Evolutionary conservation across 2,888 invertebrate species (phyloP).

Genomic region (Parnassius orleans): DNA sequence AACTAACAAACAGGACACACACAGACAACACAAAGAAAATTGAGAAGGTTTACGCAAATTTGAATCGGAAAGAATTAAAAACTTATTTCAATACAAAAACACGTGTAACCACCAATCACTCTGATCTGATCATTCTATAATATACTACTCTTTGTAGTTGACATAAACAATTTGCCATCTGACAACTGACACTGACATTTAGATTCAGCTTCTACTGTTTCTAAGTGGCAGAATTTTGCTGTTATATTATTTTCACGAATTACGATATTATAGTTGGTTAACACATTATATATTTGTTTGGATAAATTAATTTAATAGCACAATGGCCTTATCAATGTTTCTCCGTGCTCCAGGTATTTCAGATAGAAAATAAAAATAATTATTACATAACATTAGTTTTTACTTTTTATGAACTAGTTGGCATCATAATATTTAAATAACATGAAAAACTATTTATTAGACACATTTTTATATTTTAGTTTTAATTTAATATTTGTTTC

Average conservation of each 20-base stretch:
- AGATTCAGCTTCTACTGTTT: slow-evolving; percentile 2
- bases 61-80: too few relatives aligned
- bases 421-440: too few relatives aligned
- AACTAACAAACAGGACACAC: too few relatives aligned
- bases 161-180: too few relatives aligned
- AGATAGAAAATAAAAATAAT: slow-evolving; percentile 22
- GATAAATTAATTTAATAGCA: slow-evolving; percentile 17
- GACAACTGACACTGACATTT: not conserved
- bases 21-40: too few relatives aligned
- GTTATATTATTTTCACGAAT: slow-evolving; percentile 17
- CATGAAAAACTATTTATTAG: slow-evolving; percentile 23
- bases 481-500: not conserved
- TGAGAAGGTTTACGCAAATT: too few relatives aligned
- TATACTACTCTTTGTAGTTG: too few relatives aligned
- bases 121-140: too few relatives aligned
- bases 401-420: too few relatives aligned
- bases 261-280: slow-evolving; percentile 22
- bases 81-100: too few relatives aligned
- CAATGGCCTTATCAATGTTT: slow-evolving; percentile 71
- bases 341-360: slow-evolving; percentile 62
- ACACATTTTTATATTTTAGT: not conserved
- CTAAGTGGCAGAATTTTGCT: slow-evolving; percentile 13
- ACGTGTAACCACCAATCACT: too few relatives aligned
- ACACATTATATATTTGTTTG: slow-evolving; percentile 6
- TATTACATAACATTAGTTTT: slow-evolving; percentile 55